Conservation (phyloP, 1,140 invertebrate species). For the Dinoponera quadriceps region DNA sequence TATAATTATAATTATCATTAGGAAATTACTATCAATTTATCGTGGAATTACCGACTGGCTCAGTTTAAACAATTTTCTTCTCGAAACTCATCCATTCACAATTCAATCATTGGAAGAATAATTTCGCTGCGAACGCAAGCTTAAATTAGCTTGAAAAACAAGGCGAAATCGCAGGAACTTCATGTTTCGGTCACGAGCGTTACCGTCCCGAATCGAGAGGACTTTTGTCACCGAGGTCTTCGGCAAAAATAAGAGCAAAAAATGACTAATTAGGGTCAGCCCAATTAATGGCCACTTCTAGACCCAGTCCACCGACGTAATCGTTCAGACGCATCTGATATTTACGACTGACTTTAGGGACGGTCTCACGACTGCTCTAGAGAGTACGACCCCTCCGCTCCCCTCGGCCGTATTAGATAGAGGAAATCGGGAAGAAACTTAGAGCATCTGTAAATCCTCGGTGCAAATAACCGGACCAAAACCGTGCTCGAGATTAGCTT, state of each 20-base stretch:
- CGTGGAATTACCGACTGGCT: too few species aligned
- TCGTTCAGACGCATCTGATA: constrained; percentile 49
- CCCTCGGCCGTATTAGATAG: constrained; percentile 56
- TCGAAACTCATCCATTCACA: not conserved
- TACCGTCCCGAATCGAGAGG: not conserved
- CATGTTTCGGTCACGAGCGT: not conserved
- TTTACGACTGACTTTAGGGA: constrained; percentile 65
- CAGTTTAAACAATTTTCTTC: not conserved
- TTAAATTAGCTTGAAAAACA: constrained; percentile 1
- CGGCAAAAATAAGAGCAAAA: not conserved
- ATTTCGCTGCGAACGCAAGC: constrained; percentile 2
- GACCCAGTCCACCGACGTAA: constrained; percentile 21
- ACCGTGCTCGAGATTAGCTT: not conserved
- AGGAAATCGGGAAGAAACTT: not conserved
- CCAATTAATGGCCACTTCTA: constrained; percentile 38
- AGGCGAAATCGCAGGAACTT: constrained; percentile 5
- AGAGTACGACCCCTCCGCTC: too few species aligned
- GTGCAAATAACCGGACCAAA: constrained; percentile 10
- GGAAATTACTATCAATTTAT: too few species aligned
- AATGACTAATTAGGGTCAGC: not conserved
- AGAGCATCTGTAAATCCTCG: constrained; percentile 9
- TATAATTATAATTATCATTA: too few species aligned
- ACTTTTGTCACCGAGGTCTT: not conserved
- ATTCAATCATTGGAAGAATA: not conserved
- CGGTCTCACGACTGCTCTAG: constrained; percentile 3